Percentiles rank a stretch among this genome's conserved stretches.
phyloP scores from a whole-genome alignment of 2,797 vertebrate genomes.

The Echiichthys vipera region DNA sequence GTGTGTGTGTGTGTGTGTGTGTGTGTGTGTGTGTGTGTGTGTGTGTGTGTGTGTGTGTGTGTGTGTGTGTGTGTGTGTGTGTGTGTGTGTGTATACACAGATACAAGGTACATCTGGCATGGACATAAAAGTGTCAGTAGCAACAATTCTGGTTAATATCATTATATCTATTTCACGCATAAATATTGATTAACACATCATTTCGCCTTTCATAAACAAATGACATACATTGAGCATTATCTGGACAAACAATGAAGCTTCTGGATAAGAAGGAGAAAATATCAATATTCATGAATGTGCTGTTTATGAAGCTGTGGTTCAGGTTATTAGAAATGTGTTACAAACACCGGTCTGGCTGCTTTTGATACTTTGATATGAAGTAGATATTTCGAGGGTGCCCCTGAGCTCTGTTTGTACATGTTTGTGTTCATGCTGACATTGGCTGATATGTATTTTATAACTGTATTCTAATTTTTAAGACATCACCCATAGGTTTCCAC shows the following conservation, averaged over 20 bases:
- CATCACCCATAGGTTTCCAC: no score
- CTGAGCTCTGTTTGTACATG: background rate
- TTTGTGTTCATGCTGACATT: background rate
- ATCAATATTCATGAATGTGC: constrained; percentile 43
- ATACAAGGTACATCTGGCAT: constrained; percentile 42
- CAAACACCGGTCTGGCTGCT: background rate
- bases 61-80: constrained; percentile 1
- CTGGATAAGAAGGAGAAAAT: background rate
- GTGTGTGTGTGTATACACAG: background rate
- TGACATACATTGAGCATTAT: constrained; percentile 4
- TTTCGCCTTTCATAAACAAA: constrained; percentile 56
- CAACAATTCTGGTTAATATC: constrained; percentile 26
- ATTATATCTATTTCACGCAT: constrained; percentile 23
- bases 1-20: constrained; percentile 7
- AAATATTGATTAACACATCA: constrained; percentile 50
- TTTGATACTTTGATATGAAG: background rate
- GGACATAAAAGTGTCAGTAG: constrained; percentile 51
- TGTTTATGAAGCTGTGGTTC: background rate
- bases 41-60: background rate
- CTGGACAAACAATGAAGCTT: constrained; percentile 23
- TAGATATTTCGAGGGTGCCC: background rate
- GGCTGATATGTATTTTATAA: background rate
- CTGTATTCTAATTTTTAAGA: no score
- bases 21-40: background rate
- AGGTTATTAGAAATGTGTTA: background rate